Percentiles rank a stretch among this genome's conserved stretches.
These are phyloP conservation scores for Protaetia brevitarsis DNA, from an alignment of 1,140 invertebrate species.

Conservation along the genomic window DNA sequence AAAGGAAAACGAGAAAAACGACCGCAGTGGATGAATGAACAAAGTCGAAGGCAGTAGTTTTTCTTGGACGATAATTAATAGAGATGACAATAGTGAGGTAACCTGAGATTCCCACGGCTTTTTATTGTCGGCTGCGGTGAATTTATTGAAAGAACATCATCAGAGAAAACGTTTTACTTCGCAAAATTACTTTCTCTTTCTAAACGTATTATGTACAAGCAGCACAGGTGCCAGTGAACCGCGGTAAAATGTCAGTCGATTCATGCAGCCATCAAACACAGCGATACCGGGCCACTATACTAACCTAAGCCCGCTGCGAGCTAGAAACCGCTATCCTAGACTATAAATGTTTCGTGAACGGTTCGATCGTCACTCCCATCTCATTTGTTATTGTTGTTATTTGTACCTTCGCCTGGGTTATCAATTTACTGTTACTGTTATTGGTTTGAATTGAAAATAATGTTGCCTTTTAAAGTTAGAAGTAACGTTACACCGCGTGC, in stretches of 20 bases:
- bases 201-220: neutral
- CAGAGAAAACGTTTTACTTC: neutral
- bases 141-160: conserved; percentile 10
- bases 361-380: neutral
- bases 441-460: neutral
- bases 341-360: neutral
- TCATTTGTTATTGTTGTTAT: neutral
- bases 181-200: conserved; percentile 16
- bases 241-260: neutral
- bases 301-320: neutral
- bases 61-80: neutral
- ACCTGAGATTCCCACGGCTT: neutral
- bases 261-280: neutral
- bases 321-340: neutral
- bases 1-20: neutral
- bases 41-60: neutral
- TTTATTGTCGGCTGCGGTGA: neutral
- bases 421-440: conserved; percentile 1
- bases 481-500: neutral
- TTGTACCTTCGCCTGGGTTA: neutral
- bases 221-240: neutral
- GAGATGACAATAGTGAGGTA: neutral
- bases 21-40: neutral
- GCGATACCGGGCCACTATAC: neutral
- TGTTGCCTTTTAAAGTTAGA: neutral